Base-by-base conservation (phyloP, 2,888 invertebrate genomes). In the Drosophila picticornis region DNA sequence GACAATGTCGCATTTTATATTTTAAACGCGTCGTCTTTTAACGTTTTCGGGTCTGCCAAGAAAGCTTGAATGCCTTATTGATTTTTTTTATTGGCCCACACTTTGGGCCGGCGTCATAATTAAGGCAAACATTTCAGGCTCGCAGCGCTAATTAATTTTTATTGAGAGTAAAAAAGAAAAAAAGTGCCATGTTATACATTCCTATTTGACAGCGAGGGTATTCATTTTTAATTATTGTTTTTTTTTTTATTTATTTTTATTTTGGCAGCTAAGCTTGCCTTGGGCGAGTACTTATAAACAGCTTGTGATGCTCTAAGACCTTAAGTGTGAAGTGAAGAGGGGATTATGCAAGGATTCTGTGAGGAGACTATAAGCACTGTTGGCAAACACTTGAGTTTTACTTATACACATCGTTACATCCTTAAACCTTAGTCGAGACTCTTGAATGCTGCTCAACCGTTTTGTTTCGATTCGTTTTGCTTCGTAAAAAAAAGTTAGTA, bases 81-180 rank as follows among this genome's bases (percentile, higher is more conserved):
- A 70, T 77, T 83, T 83, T 83, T 67, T 75, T 75, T 84, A 73
- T 58, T 43, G 32, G 59, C 40, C 64, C 32, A 63, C 46, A 60
- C 68, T 69, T 68, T 57, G 32, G 66, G 32, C 53, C 29, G 69
- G 64, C 71, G 68, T 75, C 70, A 89, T 84, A 89, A 87, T 89
- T 84, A 84, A 74, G 68, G 73, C 63, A 71, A 68, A 62, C 62
- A 81, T 81, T 84, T 81, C 55, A 74, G 71, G 62, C 66, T 75
- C 73, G 71, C 56, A 63, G 66, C 57, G 72, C 76, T 85, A 90
- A 85, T 90, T 90, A 85, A 90, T 78, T 90, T 89, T 83, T 85
- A 85, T 89, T 77, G 85, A 50, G 72, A 77, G 84, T 75, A 67
- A 52, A 72, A 84, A 10, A 34, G 19, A 6, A 19, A 63, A 48